These are phyloP conservation scores for Dendrolimus houi DNA, from an alignment of 2,888 invertebrate genomes.

Conservation along the genomic window DNA sequence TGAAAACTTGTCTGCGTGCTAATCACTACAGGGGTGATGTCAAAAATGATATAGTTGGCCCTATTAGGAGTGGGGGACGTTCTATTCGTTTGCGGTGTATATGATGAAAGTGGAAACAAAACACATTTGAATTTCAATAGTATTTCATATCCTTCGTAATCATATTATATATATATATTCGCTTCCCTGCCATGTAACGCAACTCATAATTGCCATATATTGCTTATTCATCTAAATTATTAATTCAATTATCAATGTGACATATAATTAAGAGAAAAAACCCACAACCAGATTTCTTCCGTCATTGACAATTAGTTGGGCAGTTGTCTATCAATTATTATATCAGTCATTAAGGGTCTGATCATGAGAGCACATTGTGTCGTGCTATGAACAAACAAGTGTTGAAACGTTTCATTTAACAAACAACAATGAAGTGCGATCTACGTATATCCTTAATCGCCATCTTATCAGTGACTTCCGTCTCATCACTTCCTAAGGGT, in stretches of 20 bases:
- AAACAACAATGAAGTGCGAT: constrained; percentile 12
- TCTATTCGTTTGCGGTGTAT: too few species aligned
- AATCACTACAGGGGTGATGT: too few species aligned
- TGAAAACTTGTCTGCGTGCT: too few species aligned
- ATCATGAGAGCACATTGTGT: constrained; percentile 18
- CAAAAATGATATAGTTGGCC: too few species aligned
- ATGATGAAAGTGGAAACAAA: too few species aligned
- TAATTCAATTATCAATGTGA: constrained; percentile 26
- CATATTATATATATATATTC: too few species aligned
- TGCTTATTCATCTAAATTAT: constrained; percentile 28
- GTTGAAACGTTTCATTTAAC: constrained; percentile 4
- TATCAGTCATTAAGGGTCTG: constrained; percentile 14
- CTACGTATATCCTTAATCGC: constrained; percentile 8
- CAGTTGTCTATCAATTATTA: constrained; percentile 25
- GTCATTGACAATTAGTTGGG: constrained; percentile 33
- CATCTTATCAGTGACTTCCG: constrained; percentile 7
- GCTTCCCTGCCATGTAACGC: too few species aligned
- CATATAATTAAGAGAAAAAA: constrained; percentile 42
- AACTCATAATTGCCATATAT: constrained; percentile 9
- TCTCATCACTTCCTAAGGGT: neutral
- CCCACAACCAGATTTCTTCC: constrained; percentile 34
- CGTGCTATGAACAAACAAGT: constrained; percentile 3
- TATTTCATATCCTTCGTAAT: too few species aligned
- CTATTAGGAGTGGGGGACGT: too few species aligned
- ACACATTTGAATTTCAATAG: too few species aligned